Evolutionary conservation across 2,888 invertebrate species (phyloP), one percentile per base, ranked within the genome.

Genomic region (Pyrrhosoma nymphula): DNA sequence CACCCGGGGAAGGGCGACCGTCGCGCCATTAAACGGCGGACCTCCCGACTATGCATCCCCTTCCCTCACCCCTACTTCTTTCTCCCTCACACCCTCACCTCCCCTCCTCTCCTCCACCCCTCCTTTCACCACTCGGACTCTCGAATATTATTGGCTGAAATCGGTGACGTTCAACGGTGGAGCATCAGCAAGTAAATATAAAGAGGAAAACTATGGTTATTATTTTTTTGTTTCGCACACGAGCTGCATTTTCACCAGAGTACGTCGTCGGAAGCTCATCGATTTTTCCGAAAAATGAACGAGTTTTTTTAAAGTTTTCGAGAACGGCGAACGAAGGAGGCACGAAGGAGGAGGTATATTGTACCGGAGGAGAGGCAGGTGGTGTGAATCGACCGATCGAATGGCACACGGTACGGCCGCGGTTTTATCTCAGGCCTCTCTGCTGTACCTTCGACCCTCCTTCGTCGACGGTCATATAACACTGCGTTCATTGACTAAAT

Each of bases 141-240:
- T 82, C 30, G 82, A 82, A 82, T 82, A 82, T 82, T 82, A 82
- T 82, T 82, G 82, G 82, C 82, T 82, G 82, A 35, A 82, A 82
- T 82, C 82, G 82, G 35, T 82, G 82, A 82, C 82, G 82, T 82
- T 82, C 82, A 82, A 82, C 82, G 26, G 6, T 82, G 35, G n/a
- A 82, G 82, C 82, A 82, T 82, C 82, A 82, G 82, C 82, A 82
- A 35, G 35, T 82, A 82, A 82, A 82, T 82, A 82, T 82, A 82
- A 82, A 82, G n/a, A 82, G 30, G 82, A 18, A 82, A 35, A 35
- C 82, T 1, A 82, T 4, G n/a, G 30, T 82, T 2, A 16, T 20
- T 60, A 16, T 20, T 60, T 20, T 20, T 20, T 20, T 20, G 18
- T 20, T 60, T 60, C 20, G 16, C 20, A 26, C 30, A 82, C 82